Evolutionary conservation across 2,113 vertebrate species (phyloP), one percentile per base, ranked within the genome.

Genomic region (Corydoras maculifer): DNA sequence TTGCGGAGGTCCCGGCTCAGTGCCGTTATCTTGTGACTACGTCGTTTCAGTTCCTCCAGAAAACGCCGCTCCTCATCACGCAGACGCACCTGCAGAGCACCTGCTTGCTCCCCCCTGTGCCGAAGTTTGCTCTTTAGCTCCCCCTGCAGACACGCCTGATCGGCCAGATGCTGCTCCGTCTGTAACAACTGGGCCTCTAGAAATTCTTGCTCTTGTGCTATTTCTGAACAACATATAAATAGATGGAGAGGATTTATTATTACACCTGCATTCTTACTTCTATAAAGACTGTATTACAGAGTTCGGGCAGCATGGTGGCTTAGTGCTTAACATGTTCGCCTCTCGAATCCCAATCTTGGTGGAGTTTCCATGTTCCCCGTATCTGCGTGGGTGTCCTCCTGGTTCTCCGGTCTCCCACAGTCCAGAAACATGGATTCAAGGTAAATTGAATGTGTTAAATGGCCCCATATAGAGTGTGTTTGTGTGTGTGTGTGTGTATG

Each of bases 21-120:
- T 62, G 94, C 81, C 0, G 93, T 93, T 83, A 94, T 93, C 49
- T 93, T 90, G 82, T 97, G 96, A 82, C 95, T 94, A 68, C 94
- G 91, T 0, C 92, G 90, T 68, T 95, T 95, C 68, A 98, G 91
- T 76, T 98, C 94, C 59, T 98, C 94, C 80, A 98, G 86, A 87
- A 95, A 98, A 8, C 85, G 88, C 0, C 93, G 91, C 86, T 97
- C 95, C 70, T 94, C 92, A 2, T 84, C 90, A 76, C 91, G 87
- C 68, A 98, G 87, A 79, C 86, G 93, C 79, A 87, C 88, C 0
- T 94, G 89, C 55, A 98, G 91, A 0, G 92, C 91, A 0, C 89
- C 88, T 50, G 93, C 93, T 55, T 94, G 87, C 3, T 88, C 91
- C 79, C 92, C 91, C 58, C 93, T 91, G 9, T 90, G 91, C 57